Base-by-base conservation (phyloP, 2,797 vertebrate genomes). In the Alauda arvensis region DNA sequence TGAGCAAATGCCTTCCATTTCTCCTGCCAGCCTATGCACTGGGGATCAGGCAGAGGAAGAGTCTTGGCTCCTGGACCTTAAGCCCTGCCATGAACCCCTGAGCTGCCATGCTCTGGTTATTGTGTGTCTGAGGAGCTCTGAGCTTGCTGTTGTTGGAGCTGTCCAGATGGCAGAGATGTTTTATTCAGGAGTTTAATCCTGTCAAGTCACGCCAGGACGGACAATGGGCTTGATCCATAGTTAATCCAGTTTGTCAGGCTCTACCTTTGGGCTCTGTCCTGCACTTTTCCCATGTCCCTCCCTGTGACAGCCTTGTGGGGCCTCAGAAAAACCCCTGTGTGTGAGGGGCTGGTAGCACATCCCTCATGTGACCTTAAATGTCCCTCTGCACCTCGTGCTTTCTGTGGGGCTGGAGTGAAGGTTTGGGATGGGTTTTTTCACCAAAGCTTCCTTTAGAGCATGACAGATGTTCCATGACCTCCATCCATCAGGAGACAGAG, bases 141-240 rank as follows among this genome's bases (percentile, higher is more conserved):
- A 68, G 62, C 40, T 24, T 24, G 14, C 49, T 7, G 1, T 40
- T 75, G 62, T 53, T 72, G 62, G 63, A 67, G 75, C 77, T 87
- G 34, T 59, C 85, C 89, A 90, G 77, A 85, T 90, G 85, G 83
- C 77, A 85, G 65, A 62, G 48, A 67, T 56, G 60, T 93, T 93
- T 90, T 81, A 91, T 93, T 91, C 72, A 78, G 80, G 70, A 92
- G 29, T 81, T 89, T 87, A 92, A 90, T 94, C 89, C 85, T 79
- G 80, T 74, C 80, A 70, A 60, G 77, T 83, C 83, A 74, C 1
- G 9, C 71, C 80, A 77, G 80, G 85, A 42, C 0, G 2, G 75
- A 85, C 80, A 81, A 51, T 18, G 76, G 62, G 28, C 3, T 24
- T 8, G 71, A 77, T 70, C 70, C 5, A 6, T 13, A 26, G 69